phyloP scores from a whole-genome alignment of 2,797 vertebrate species.

The Zonotrichia albicollis region DNA sequence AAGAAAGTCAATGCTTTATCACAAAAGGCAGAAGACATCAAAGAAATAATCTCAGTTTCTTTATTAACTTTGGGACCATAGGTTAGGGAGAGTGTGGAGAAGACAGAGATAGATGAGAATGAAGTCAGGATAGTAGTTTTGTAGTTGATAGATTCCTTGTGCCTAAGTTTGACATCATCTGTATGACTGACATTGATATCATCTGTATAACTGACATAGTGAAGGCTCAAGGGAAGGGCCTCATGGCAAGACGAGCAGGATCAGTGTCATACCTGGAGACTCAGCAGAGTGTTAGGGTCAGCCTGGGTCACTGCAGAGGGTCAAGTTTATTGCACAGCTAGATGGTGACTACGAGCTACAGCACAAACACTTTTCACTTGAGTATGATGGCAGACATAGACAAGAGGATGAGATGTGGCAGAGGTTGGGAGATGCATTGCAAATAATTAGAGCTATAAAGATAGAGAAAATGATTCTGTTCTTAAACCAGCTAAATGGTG shows the following conservation, averaged over 20 bases:
- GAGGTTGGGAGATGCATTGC: background rate
- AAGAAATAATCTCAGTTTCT: background rate
- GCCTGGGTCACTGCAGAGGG: background rate
- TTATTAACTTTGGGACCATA: background rate
- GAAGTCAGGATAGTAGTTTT: background rate
- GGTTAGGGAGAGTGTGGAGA: background rate
- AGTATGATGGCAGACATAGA: background rate
- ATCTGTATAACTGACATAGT: background rate
- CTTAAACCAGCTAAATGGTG: background rate
- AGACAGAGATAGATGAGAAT: background rate
- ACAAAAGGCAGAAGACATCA: background rate
- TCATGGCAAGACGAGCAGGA: background rate
- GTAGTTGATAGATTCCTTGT: background rate
- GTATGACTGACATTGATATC: no score
- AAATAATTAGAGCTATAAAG: background rate
- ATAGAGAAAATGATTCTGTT: background rate
- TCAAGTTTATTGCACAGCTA: background rate
- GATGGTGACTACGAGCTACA: background rate
- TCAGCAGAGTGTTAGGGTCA: background rate
- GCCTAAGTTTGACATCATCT: accelerated
- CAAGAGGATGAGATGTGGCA: background rate
- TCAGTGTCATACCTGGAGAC: background rate
- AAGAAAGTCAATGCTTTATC: background rate
- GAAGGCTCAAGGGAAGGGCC: background rate
- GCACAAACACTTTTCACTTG: background rate